Evolutionary conservation across 2,888 invertebrate species (phyloP), one percentile per base, ranked within the genome.

Genomic region (Silvanus unidentatus): DNA sequence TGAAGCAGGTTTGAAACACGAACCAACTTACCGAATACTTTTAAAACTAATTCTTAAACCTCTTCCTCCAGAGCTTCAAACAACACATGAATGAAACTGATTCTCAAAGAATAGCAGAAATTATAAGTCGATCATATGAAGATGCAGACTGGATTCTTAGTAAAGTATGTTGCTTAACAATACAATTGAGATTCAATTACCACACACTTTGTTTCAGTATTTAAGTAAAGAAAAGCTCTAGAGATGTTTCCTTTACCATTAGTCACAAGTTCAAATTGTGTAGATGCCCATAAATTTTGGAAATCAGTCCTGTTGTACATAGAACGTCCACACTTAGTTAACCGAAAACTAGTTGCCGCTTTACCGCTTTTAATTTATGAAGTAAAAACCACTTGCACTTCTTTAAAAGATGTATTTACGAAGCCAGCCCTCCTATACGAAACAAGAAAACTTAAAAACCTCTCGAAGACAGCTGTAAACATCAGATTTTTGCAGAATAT

Each of bases 141-240:
- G 87, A 89, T 73, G 81, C 84, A 50, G 77, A 84, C 59, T 89
- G 88, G 88, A 74, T 90, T 59, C 61, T 87, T 46, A 79, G 84
- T 65, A 89, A 89, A 80, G 88, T 86, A 71, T 47, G 34, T 37
- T 4, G 37, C 12, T 22, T 22, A n/a, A n/a, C n/a, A n/a, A n/a
- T n/a, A n/a, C n/a, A n/a, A n/a, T 22, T 3, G 22, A 8, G 22
- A 8, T 22, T 3, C 22, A 5, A 22, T 22, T 22, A 22, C 3
- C 4, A 22, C 22, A n/a, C n/a, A n/a, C 11, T 43, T 35, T 44
- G 34, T 53, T 48, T 40, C 38, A 45, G 42, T 51, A 49, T 29
- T 37, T 43, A 6, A 32, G 14, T 2, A 46, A 46, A 13, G 30
- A 36, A 36, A 9, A 43, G 22, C 22, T 3, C 22, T 22, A n/a